Evolutionary conservation across 2,888 invertebrate genomes (phyloP).

Genomic region (Dicranocentrus wangi): DNA sequence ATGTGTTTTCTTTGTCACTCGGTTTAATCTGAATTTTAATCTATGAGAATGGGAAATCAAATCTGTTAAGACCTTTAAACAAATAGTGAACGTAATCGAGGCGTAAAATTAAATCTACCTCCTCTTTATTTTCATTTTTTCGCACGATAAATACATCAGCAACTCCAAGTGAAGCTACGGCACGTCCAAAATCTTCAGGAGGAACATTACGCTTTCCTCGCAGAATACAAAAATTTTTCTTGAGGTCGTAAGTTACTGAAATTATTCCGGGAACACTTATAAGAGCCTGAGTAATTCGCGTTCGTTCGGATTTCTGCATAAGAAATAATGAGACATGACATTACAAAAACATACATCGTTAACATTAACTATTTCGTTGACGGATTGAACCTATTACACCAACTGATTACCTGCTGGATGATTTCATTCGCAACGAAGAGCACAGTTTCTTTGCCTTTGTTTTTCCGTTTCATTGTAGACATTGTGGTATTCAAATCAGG

Average conservation of each 20-base stretch:
- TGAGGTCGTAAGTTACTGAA: slow-evolving; percentile 68
- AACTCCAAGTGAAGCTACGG: slow-evolving; percentile 66
- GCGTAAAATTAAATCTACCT: slow-evolving; percentile 49
- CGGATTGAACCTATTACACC: too few relatives aligned
- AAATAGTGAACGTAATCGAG: background rate
- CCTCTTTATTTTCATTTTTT: slow-evolving; percentile 69
- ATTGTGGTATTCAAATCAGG: slow-evolving; percentile 37
- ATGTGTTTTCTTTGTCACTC: slow-evolving; percentile 43
- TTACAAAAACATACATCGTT: too few relatives aligned
- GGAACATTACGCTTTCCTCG: slow-evolving; percentile 62
- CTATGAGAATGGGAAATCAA: background rate
- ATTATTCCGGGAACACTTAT: slow-evolving; percentile 68
- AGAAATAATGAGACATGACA: too few relatives aligned
- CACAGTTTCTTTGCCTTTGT: slow-evolving; percentile 57
- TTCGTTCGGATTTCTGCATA: slow-evolving; percentile 48
- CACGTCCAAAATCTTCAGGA: slow-evolving; percentile 64
- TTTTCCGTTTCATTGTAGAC: slow-evolving; percentile 50
- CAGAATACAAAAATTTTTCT: slow-evolving; percentile 65
- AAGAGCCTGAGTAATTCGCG: slow-evolving; percentile 61
- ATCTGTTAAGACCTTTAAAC: background rate
- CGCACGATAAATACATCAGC: slow-evolving; percentile 64
- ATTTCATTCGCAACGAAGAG: slow-evolving; percentile 30
- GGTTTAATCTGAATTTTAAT: slow-evolving; percentile 19
- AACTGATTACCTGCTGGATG: slow-evolving; percentile 43
- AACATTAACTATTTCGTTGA: too few relatives aligned